phyloP scores from a whole-genome alignment of 2,888 invertebrate genomes.

The Tridacna gigas region DNA sequence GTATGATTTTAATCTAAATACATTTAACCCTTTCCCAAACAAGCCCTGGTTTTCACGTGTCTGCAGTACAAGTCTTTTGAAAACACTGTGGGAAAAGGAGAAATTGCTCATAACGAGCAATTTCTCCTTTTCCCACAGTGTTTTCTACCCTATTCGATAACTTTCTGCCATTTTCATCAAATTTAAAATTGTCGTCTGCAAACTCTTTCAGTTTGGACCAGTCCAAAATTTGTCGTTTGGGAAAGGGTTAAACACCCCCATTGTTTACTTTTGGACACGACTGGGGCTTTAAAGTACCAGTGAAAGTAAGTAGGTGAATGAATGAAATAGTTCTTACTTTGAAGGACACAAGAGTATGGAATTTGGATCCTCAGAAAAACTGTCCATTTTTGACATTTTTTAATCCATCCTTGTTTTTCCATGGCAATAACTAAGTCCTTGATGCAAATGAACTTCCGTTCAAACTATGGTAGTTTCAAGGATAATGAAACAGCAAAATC shows the following conservation, averaged over 20 bases:
- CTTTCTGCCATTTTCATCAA: no score
- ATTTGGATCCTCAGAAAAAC: conserved; percentile 20
- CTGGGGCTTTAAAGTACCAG: no score
- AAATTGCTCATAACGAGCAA: conserved; percentile 7
- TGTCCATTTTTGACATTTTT: conserved; percentile 26
- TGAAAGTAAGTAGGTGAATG: no score
- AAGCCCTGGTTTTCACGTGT: no score
- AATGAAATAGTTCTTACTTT: conserved; percentile 42
- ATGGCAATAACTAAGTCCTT: conserved; percentile 7
- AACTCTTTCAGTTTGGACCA: not conserved
- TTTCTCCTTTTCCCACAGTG: conserved; percentile 11
- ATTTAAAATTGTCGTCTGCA: not conserved
- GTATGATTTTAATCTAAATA: no score
- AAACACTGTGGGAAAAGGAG: not conserved
- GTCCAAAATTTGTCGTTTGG: not conserved
- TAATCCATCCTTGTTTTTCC: conserved; percentile 24
- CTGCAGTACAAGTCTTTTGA: not conserved
- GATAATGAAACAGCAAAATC: no score
- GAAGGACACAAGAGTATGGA: conserved; percentile 55
- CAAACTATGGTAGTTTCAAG: no score
- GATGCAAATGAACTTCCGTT: no score
- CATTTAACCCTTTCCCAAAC: no score
- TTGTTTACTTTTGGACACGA: no score
- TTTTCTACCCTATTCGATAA: not conserved
- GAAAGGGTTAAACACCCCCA: no score